Base-by-base conservation (phyloP, 2,113 vertebrate genomes). In the Corythaeola cristata region DNA sequence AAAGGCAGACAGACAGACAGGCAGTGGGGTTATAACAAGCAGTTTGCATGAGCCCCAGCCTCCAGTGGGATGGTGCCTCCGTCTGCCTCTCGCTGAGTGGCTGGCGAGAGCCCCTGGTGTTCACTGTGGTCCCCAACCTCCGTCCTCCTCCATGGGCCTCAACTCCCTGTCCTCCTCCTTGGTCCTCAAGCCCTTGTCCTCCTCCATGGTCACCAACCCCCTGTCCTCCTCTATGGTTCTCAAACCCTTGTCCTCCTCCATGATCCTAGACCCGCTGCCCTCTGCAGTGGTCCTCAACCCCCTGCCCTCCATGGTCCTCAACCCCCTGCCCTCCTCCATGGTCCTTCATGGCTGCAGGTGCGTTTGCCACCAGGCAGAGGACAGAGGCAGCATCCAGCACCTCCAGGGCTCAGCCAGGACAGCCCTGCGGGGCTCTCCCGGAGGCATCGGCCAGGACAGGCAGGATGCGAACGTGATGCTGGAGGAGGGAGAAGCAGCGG, bases 121-220 rank as follows among this genome's bases (percentile, higher is more conserved):
- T 15, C 0, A 0, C 11, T 3, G 0, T 41, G 41, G 32, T n/a
- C 8, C n/a, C 41, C 6, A 3, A 21, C 4, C 22, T 39, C 14
- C 33, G 62, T 5, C 53, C 28, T 41, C 8, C 22, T 26, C 44
- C 8, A 3, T 67, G 26, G 22, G 32, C 50, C 39, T 8, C 6
- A 4, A 16, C 5, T 26, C 56, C 19, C 30, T 28, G 53, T 9
- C 20, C 13, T 45, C 20, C 14, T 8, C 47, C 11, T 5, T 8
- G 47, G 20, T 47, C 11, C 23, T 1, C 2, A 9, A 18, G 3
- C 32, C 32, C 24, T 33, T 55, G 8, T 4, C 15, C 12, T 73
- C 41, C 12, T 37, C 35, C n/a, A 8, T 19, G 9, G 8, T 37
- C 28, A 44, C 22, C 18, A 17, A 2, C 6, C 35, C 24, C 23